These are phyloP conservation scores for Actenoides hombroni DNA, from an alignment of 2,113 vertebrate genomes.

Conservation along the genomic window DNA sequence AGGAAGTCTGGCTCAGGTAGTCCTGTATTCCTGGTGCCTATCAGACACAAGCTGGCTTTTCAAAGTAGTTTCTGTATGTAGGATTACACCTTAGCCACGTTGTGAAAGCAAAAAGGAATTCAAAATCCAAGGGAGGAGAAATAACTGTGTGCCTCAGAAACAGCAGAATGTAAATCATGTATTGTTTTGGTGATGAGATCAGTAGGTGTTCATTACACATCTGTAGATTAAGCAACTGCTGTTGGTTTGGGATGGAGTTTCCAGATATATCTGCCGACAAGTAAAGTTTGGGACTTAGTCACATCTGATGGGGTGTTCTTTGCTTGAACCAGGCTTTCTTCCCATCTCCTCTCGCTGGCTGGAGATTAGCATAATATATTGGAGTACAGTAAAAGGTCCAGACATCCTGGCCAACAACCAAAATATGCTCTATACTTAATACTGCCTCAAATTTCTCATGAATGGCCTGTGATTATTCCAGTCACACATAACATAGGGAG, in stretches of 20 bases:
- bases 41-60: not conserved
- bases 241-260: not conserved
- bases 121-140: not conserved
- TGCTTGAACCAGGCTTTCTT: not conserved
- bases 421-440: not conserved
- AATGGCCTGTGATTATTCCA: slow-evolving; percentile 5
- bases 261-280: not conserved
- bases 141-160: not conserved
- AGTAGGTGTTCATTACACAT: not conserved
- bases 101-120: not conserved
- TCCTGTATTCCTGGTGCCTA: not conserved
- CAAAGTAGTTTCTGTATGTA: not conserved
- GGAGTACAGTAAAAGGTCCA: not conserved
- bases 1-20: slow-evolving; percentile 18
- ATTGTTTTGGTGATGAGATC: not conserved
- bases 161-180: not conserved
- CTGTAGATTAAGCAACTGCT: not conserved
- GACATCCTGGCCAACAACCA: not conserved
- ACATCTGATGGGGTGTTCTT: not conserved
- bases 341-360: not conserved
- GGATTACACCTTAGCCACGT: not conserved
- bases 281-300: not conserved
- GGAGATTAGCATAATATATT: slow-evolving; percentile 10
- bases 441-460: slow-evolving; percentile 15
- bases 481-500: slow-evolving; percentile 18